Evolutionary conservation across 2,888 invertebrate species (phyloP).

Genomic region (Agrochola litura): DNA sequence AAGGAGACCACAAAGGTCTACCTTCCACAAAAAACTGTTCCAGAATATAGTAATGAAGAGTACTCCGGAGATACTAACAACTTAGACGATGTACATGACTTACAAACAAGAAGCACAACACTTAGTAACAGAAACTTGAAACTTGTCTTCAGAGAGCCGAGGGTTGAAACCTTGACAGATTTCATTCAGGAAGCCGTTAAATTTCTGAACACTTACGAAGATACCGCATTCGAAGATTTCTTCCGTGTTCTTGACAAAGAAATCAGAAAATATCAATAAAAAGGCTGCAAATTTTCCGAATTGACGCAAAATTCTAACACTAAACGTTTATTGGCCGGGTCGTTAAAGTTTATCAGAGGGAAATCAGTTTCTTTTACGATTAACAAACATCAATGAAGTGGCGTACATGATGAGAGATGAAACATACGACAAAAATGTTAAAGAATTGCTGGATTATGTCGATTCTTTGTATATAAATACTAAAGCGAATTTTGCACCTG

Average conservation of each 20-base stretch:
- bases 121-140: background rate
- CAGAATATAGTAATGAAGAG: background rate
- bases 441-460: constrained; percentile 67
- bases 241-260: constrained; percentile 69
- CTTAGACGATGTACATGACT: background rate
- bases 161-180: constrained; percentile 68
- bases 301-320: constrained; percentile 65
- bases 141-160: background rate
- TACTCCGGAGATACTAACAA: background rate
- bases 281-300: constrained; percentile 72
- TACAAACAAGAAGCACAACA: background rate
- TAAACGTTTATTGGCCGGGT: constrained; percentile 63
- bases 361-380: constrained; percentile 62
- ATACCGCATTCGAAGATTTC: constrained; percentile 72
- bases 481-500: constrained; percentile 55
- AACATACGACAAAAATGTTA: constrained; percentile 47
- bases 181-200: constrained; percentile 70
- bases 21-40: background rate
- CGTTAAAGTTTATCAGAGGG: constrained; percentile 64
- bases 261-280: constrained; percentile 72
- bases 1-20: background rate
- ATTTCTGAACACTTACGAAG: constrained; percentile 68
- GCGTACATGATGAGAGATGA: constrained; percentile 50
- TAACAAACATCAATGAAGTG: constrained; percentile 57
- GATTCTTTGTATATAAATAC: constrained; percentile 72